Conservation (phyloP, 2,797 vertebrate genomes). For the Astyanax mexicanus region DNA sequence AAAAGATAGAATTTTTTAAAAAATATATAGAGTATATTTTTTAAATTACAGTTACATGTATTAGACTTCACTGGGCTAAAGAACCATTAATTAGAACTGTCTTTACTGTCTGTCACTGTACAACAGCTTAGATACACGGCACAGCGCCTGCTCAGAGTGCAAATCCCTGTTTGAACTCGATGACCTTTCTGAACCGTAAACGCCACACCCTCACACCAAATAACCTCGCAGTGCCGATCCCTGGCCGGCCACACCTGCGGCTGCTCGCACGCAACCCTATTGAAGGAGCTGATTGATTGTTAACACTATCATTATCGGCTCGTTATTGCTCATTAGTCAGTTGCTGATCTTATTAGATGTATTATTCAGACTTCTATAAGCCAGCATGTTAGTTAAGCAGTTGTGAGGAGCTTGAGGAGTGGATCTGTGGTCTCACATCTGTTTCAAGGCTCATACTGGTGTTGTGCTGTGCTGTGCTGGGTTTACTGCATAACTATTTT, state of each 20-base stretch:
- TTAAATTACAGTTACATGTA: too few species aligned
- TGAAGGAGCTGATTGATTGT: not conserved
- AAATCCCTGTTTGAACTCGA: constrained; percentile 8
- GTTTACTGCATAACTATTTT: constrained; percentile 12
- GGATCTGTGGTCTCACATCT: not conserved
- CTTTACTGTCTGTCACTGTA: too few species aligned
- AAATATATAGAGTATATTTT: too few species aligned
- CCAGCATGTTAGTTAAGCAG: not conserved
- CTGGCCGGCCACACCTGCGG: not conserved
- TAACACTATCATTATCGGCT: not conserved
- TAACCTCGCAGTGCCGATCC: not conserved
- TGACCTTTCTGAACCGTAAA: not conserved
- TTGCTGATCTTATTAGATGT: not conserved
- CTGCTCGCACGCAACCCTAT: not conserved
- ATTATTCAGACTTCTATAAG: not conserved
- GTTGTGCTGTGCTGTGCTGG: constrained; percentile 12
- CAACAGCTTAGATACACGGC: not conserved
- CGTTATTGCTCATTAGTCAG: not conserved
- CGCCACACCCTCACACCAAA: not conserved
- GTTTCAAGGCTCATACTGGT: not conserved
- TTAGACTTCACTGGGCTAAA: too few species aligned
- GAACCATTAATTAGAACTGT: too few species aligned
- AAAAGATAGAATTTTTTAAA: too few species aligned
- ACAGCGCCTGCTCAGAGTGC: not conserved
- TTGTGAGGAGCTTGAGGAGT: not conserved